Percentiles rank a stretch among this genome's conserved stretches.
Evolutionary conservation across 1,140 invertebrate genomes (phyloP).

Genomic region (Pseudomyrmex pallidus): DNA sequence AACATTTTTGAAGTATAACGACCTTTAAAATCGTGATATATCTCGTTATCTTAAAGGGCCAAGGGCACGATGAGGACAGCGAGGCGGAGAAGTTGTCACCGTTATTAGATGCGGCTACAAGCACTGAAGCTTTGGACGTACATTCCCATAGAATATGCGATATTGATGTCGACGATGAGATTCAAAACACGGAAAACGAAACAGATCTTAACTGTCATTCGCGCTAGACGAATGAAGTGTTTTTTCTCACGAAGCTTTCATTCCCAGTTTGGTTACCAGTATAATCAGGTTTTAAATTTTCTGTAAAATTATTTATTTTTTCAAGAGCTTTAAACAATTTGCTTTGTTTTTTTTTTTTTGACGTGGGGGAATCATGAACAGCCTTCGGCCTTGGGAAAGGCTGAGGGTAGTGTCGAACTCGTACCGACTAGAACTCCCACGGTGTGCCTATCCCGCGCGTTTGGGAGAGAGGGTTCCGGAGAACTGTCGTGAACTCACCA

Average conservation of each 20-base stretch:
- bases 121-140: slow-evolving; percentile 82
- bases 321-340: background rate
- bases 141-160: slow-evolving; percentile 79
- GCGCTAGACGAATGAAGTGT: slow-evolving; percentile 70
- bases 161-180: slow-evolving; percentile 82
- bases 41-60: slow-evolving; percentile 69
- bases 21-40: background rate
- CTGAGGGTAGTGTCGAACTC: no score
- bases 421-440: no score
- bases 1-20: background rate
- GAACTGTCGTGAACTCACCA: no score
- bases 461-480: no score
- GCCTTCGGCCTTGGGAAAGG: no score
- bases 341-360: background rate
- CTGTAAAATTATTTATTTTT: slow-evolving; percentile 31
- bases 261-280: no score
- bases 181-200: slow-evolving; percentile 79
- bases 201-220: slow-evolving; percentile 80
- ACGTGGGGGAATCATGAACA: no score
- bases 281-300: background rate
- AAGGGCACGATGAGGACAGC: slow-evolving; percentile 90
- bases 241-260: no score
- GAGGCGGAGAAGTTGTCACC: slow-evolving; percentile 93
- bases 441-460: no score
- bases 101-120: slow-evolving; percentile 86